These are phyloP conservation scores for Clarias pachynema DNA, from an alignment of 2,797 vertebrate genomes.

Conservation along the genomic window DNA sequence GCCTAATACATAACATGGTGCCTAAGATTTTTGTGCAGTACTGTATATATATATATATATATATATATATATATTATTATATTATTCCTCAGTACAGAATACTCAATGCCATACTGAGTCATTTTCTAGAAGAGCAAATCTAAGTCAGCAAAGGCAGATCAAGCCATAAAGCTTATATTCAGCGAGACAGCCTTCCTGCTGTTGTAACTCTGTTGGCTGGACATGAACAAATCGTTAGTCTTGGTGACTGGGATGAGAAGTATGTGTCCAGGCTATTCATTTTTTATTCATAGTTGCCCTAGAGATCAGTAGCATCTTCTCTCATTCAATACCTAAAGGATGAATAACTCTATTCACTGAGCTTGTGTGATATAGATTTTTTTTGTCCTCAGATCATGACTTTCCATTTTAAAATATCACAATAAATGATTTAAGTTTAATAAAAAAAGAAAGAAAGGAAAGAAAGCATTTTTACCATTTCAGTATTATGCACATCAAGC, in stretches of 20 bases:
- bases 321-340: neutral
- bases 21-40: too few relatives aligned
- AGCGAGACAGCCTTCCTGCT: neutral
- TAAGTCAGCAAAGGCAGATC: slow-evolving; percentile 17
- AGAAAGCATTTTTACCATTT: neutral
- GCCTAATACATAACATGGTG: too few relatives aligned
- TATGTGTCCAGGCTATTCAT: slow-evolving; percentile 6
- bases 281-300: slow-evolving; percentile 8
- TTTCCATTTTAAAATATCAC: neutral
- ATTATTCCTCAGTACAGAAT: slow-evolving; percentile 12
- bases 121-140: slow-evolving; percentile 2
- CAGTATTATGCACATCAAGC: neutral
- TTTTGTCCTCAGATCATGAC: neutral
- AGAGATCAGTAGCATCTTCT: neutral
- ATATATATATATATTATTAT: neutral
- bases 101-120: neutral
- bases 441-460: neutral
- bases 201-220: neutral
- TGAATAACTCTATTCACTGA: neutral
- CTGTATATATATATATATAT: too few relatives aligned
- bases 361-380: neutral
- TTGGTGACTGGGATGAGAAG: neutral
- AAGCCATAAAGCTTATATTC: slow-evolving; percentile 4
- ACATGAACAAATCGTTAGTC: slow-evolving; percentile 15
- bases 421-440: neutral